These are phyloP conservation scores for Epinephelus moara DNA, from an alignment of 2,113 vertebrate species.

Conservation along the genomic window DNA sequence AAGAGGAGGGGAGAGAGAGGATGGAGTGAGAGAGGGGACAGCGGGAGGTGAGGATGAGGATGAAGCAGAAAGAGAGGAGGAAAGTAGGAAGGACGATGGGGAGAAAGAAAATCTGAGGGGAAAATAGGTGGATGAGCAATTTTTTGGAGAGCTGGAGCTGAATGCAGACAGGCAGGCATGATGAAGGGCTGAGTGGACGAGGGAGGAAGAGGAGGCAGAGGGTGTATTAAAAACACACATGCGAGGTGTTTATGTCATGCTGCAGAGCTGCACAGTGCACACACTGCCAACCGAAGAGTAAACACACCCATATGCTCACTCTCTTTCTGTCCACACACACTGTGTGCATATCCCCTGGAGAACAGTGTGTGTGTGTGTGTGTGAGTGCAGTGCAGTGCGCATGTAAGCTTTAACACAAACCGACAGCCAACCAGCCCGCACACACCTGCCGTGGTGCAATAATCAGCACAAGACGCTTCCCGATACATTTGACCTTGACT, in stretches of 20 bases:
- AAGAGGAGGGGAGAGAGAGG: neutral
- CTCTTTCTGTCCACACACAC: conserved; percentile 20
- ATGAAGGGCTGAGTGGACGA: neutral
- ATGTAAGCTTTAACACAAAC: conserved; percentile 32
- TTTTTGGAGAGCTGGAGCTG: neutral
- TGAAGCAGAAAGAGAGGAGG: neutral
- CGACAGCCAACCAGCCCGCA: conserved; percentile 22
- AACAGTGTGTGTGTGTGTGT: conserved; percentile 23
- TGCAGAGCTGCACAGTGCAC: conserved; percentile 56
- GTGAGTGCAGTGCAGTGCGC: conserved; percentile 2
- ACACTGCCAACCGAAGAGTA: conserved; percentile 35
- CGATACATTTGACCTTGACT: conserved; percentile 71
- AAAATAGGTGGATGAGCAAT: neutral
- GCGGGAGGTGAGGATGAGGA: conserved; percentile 4
- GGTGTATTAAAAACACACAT: conserved; percentile 43
- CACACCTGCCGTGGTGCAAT: conserved; percentile 43
- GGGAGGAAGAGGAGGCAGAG: neutral
- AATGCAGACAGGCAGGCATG: neutral
- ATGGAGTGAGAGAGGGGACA: neutral
- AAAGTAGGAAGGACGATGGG: neutral
- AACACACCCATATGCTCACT: conserved; percentile 53
- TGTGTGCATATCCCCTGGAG: neutral
- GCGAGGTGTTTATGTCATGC: conserved; percentile 43
- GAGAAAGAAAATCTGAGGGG: neutral
- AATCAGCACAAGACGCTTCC: conserved; percentile 23